Evolutionary conservation across 2,113 vertebrate species (phyloP), one percentile per base, ranked within the genome.

Genomic region (human (Homo sapiens)): DNA sequence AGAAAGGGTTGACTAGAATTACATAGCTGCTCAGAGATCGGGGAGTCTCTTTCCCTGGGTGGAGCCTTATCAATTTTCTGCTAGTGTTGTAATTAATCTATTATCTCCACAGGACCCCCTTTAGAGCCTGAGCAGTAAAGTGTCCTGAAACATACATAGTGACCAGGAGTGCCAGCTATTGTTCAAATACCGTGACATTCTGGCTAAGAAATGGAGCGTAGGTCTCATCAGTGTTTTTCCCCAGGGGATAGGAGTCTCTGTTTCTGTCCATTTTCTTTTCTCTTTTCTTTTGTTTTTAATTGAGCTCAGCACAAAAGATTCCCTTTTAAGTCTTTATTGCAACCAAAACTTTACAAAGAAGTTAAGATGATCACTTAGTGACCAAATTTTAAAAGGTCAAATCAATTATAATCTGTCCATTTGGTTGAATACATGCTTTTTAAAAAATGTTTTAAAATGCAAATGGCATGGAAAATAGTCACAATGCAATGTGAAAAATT

Each of bases 391-490:
- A 52, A 73, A 89, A 80, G 30, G 32, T 64, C 64, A 55, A 80
- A 70, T 73, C 48, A 84, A 43, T 78, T 78, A 22, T 32, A 9
- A 23, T 83, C 59, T 8, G 38, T 78, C 73, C 32, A 43, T 23
- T 66, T 43, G 16, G 59, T n/a, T 50, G 20, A 96, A 75, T 72
- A 40, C 17, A 61, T 23, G 4, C 23, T 95, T 30, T 91, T 86
- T 87, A 38, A 14, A 86, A 94, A 91, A 61, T 78, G 20, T 83
- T 94, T 94, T 73, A 66, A 95, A 96, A 80, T 89, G 59, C 12
- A 75, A 35, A n/a, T 59, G 40, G 8, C 12, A 18, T 72, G 48
- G 27, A 84, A 91, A 88, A 82, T 72, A 72, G 75, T 45, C 30
- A 78, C 30, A 75, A 38, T 89, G 48, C 32, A 68, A 61, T 38